Base-by-base conservation (phyloP, 2,888 invertebrate genomes). In the Latrodectus elegans region DNA sequence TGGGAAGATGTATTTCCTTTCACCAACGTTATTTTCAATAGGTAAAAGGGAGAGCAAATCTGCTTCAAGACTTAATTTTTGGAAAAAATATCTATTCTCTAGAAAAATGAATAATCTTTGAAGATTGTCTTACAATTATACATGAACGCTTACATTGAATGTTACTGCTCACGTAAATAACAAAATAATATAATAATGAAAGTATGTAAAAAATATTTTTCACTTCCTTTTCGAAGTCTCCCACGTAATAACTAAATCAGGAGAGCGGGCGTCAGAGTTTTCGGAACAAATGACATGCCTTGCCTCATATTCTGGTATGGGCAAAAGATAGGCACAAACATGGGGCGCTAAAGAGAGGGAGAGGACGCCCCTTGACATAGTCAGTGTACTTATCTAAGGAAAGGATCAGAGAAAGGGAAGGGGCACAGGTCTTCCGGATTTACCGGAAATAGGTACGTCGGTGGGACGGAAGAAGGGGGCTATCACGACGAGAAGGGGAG, bases 391-490 rank as follows among this genome's bases (percentile, higher is more conserved):
- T 79, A 85, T 85, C 84, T 85, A 49, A 22, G 14, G 26, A 67
- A 65, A 76, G 84, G 77, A 78, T 78, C 78, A 60, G n/a, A 60
- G 60, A n/a, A 15, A 60, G 60, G 79, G 64, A 55, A 76, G 76
- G 60, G 84, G 76, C 65, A 17, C 76, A 53, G 72, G 76, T 64
- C 71, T 85, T 78, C 84, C 78, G 73, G 77, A 73, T 79, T 85
- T 73, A 79, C 84, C 78, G 84, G 79, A 85, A 85, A 85, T 79
- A 79, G 79, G 79, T 74, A 79, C 79, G 79, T 85, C 79, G 71
- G 53, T 51, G 84, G 60, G 52, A 74, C 73, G 84, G 68, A 73
- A 84, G 55, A 74, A 55, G 77, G 70, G 67, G 38, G 38, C 38
- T 38, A 38, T 38, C 38, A 6, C 38, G 38, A 38, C 38, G 38